phyloP scores from a whole-genome alignment of 2,113 vertebrate species.

The Ciconia maguari region DNA sequence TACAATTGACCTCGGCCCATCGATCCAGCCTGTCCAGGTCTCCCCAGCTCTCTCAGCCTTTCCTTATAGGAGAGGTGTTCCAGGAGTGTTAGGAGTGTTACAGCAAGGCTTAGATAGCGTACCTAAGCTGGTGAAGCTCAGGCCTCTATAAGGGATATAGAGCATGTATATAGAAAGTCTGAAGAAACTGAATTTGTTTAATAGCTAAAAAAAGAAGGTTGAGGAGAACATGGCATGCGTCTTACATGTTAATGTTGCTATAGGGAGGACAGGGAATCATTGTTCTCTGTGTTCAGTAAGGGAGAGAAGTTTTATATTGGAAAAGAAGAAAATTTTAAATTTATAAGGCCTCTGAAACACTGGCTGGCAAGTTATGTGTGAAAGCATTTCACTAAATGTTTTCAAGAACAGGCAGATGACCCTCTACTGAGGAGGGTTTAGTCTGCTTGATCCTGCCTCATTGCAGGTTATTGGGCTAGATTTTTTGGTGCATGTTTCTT shows the following conservation, averaged over 20 bases:
- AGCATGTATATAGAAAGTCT: neutral
- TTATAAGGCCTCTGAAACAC: neutral
- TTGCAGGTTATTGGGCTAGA: neutral
- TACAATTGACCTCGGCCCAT: too few species aligned
- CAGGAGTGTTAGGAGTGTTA: neutral
- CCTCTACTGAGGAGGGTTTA: neutral
- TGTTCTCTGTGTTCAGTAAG: neutral
- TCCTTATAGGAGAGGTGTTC: neutral
- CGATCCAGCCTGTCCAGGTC: too few species aligned
- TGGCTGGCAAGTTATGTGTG: neutral
- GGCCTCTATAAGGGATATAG: neutral
- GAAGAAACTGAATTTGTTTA: neutral
- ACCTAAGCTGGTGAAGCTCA: neutral
- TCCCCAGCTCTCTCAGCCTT: neutral
- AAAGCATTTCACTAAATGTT: neutral
- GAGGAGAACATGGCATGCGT: neutral
- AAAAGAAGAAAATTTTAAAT: neutral
- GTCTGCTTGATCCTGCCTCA: neutral
- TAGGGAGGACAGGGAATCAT: neutral
- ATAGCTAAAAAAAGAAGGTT: neutral
- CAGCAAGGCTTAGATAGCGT: neutral
- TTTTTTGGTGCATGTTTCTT: slow-evolving; percentile 7
- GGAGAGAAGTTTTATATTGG: neutral
- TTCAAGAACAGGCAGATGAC: neutral
- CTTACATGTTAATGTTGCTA: neutral